These are phyloP conservation scores for Ictalurus furcatus DNA, from an alignment of 2,113 vertebrate genomes.

Conservation along the genomic window DNA sequence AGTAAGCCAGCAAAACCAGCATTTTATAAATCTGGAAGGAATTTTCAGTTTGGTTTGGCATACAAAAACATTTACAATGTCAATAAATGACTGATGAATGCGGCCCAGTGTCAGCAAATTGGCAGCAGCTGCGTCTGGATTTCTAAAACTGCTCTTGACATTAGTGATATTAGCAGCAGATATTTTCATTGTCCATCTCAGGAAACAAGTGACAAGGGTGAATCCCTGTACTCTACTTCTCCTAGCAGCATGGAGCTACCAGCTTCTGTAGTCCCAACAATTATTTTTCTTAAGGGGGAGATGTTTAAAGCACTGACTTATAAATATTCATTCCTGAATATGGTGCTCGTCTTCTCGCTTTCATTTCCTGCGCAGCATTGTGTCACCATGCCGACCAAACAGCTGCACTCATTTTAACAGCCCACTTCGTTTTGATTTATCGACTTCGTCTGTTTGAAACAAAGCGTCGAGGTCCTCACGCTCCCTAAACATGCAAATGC, in stretches of 20 bases:
- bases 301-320: slow-evolving; percentile 60
- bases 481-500: slow-evolving; percentile 73
- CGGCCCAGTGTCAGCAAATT: background rate
- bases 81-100: background rate
- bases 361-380: slow-evolving; percentile 44
- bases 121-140: background rate
- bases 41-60: background rate
- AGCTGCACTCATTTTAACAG: slow-evolving; percentile 60
- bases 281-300: slow-evolving; percentile 56
- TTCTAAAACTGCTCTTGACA: background rate
- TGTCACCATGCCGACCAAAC: slow-evolving; percentile 58
- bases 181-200: slow-evolving; percentile 5
- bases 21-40: background rate
- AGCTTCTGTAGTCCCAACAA: slow-evolving; percentile 54
- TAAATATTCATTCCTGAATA: slow-evolving; percentile 73
- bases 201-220: slow-evolving; percentile 18
- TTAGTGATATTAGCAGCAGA: background rate
- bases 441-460: slow-evolving; percentile 67
- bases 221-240: background rate
- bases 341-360: slow-evolving; percentile 51
- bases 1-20: background rate
- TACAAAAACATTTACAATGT: background rate
- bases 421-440: slow-evolving; percentile 74
- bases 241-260: slow-evolving; percentile 17
- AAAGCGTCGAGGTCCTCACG: slow-evolving; percentile 61